Evolutionary conservation across 1,140 invertebrate species (phyloP).

Genomic region (Zaprionus tsacasi): DNA sequence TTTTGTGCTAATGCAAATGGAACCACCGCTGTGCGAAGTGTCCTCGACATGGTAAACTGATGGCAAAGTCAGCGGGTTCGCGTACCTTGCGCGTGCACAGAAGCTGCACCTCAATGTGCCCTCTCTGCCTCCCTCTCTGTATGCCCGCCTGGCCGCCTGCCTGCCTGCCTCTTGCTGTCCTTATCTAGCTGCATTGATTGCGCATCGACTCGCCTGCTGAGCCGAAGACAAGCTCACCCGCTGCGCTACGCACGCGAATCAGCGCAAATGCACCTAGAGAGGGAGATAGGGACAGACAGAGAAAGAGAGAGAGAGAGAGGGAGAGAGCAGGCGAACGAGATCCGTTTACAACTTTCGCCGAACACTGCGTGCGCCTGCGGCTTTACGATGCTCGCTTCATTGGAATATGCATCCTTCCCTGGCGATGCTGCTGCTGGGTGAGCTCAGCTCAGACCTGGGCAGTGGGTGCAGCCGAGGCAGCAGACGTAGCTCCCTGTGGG

Average conservation of each 20-base stretch:
- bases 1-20: conserved; percentile 56
- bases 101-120: conserved; percentile 47
- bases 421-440: background rate
- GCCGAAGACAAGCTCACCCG: conserved; percentile 50
- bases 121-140: background rate
- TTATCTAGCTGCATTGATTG: conserved; percentile 8
- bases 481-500: conserved; percentile 40
- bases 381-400: conserved; percentile 68
- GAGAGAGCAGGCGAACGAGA: background rate
- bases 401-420: conserved; percentile 51
- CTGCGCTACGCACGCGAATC: conserved; percentile 72
- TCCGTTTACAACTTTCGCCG: conserved; percentile 51
- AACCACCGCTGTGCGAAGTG: conserved; percentile 65
- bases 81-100: conserved; percentile 71
- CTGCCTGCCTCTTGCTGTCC: background rate
- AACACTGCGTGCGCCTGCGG: conserved; percentile 60
- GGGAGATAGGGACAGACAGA: background rate
- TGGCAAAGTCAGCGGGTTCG: conserved; percentile 34
- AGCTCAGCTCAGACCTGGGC: conserved; percentile 18
- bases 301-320: background rate
- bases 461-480: conserved; percentile 17
- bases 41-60: conserved; percentile 57
- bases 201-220: conserved; percentile 28
- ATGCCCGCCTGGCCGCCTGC: background rate
- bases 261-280: conserved; percentile 12